Evolutionary conservation across 2,888 invertebrate species (phyloP), one percentile per base, ranked within the genome.

Genomic region (Crioceris asparagi): DNA sequence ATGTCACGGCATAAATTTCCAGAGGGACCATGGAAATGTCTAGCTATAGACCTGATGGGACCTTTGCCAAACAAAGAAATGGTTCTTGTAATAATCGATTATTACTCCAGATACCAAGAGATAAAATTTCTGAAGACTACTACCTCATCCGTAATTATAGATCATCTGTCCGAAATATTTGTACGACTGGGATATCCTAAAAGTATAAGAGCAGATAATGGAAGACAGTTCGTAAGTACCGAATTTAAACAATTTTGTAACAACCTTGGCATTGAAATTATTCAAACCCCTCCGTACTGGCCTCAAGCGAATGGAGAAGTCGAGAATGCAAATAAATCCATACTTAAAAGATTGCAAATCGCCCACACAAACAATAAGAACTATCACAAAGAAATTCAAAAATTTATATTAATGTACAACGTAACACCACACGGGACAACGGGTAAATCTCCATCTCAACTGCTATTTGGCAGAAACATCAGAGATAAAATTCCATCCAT

Each of bases 11-110:
- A 48, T 18, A 41, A 53, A 36, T 15, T 36, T 1, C 45, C 46
- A 15, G 8, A 17, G 11, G 45, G 40, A 23, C 32, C 51, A 11
- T 49, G 47, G 50, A 18, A 40, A 10, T 40, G 38, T 30, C 38
- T 51, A 5, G 49, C 52, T 10, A 42, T 53, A 5, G 55, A 53
- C 38, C 51, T 49, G 29, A 19, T 50, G 37, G 53, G 49, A 7
- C 52, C 51, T 15, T 31, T 53, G 31, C 49, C 45, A 36, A n/a
- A n/a, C n/a, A n/a, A n/a, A n/a, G n/a, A n/a, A n/a, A n/a, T n/a
- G n/a, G n/a, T n/a, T n/a, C n/a, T n/a, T n/a, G 52, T 54, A 1
- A 42, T 55, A 2, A 38, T 56, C 3, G 52, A 55, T 33, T 56
- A 55, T 17, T 55, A 43, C 36, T 53, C 52, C 30, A 39, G 53